Conservation (phyloP, 2,797 vertebrate species). For the Myotis vivesi region DNA sequence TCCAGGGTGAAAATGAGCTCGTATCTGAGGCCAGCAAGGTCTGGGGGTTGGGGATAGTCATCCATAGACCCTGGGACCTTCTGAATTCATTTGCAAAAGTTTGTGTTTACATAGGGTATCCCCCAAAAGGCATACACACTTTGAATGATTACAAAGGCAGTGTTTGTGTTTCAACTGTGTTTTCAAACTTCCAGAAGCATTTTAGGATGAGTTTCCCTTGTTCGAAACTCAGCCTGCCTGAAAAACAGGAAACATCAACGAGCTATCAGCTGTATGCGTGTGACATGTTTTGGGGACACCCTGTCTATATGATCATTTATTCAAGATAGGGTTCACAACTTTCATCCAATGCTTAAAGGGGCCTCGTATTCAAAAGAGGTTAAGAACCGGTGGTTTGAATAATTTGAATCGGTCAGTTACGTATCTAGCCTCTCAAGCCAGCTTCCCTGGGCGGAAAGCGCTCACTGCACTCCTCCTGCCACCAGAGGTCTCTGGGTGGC, state of each 20-base stretch:
- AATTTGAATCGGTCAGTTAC: not conserved
- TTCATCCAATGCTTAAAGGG: not conserved
- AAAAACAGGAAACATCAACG: too few species aligned
- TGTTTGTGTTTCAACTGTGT: too few species aligned
- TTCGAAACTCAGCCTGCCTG: too few species aligned
- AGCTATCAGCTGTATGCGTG: too few species aligned
- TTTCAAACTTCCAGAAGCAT: too few species aligned
- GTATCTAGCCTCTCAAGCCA: not conserved
- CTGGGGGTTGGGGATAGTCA: fast-evolving
- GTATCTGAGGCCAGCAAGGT: fast-evolving
- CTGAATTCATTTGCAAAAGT: not conserved
- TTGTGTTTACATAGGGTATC: not conserved
- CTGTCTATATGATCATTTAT: not conserved
- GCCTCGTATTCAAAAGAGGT: not conserved
- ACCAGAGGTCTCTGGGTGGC: fast-evolving
- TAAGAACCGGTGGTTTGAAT: slow-evolving; percentile 46
- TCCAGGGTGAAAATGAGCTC: not conserved
- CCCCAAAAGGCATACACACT: too few species aligned
- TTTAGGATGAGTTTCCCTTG: too few species aligned
- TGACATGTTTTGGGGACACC: too few species aligned
- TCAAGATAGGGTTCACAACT: not conserved
- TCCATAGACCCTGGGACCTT: not conserved
- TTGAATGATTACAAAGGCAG: too few species aligned
- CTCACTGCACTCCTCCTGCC: not conserved
- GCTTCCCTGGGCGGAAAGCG: not conserved